These are phyloP conservation scores for Pseudococcus viburni DNA, from an alignment of 2,888 invertebrate genomes.

Conservation along the genomic window DNA sequence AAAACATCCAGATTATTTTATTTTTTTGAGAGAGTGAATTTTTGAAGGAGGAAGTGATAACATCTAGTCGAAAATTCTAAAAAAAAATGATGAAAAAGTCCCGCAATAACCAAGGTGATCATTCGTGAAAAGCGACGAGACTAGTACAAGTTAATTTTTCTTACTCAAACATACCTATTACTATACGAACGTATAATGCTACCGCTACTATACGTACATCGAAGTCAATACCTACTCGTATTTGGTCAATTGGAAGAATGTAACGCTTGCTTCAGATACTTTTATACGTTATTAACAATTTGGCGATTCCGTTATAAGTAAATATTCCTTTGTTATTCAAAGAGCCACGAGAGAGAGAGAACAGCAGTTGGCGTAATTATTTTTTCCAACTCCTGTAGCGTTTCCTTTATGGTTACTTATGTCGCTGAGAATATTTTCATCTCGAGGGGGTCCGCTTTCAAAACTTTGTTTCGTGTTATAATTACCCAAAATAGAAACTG, in stretches of 20 bases:
- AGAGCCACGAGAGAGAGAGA: background rate
- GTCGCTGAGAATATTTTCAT: constrained; percentile 15
- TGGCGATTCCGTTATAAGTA: constrained; percentile 46
- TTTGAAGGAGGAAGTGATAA: no score
- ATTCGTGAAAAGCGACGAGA: no score
- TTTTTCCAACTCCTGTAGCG: constrained; percentile 32
- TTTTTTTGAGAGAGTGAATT: no score
- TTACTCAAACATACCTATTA: no score
- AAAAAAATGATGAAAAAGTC: no score
- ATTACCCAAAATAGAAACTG: constrained; percentile 51
- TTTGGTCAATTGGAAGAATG: constrained; percentile 14
- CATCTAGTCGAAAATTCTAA: no score
- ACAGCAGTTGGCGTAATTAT: constrained; percentile 46
- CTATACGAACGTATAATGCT: no score
- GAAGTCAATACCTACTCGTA: no score
- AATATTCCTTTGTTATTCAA: constrained; percentile 47
- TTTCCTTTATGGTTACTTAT: constrained; percentile 45
- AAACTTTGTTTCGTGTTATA: constrained; percentile 38
- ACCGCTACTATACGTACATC: no score
- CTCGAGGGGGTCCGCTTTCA: constrained; percentile 49
- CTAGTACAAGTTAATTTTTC: no score
- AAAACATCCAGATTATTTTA: no score
- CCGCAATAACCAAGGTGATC: no score
- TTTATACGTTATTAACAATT: constrained; percentile 12
- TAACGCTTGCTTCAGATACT: background rate